These are phyloP conservation scores for Andrena cerasifolii DNA, from an alignment of 1,140 invertebrate genomes.

Conservation along the genomic window DNA sequence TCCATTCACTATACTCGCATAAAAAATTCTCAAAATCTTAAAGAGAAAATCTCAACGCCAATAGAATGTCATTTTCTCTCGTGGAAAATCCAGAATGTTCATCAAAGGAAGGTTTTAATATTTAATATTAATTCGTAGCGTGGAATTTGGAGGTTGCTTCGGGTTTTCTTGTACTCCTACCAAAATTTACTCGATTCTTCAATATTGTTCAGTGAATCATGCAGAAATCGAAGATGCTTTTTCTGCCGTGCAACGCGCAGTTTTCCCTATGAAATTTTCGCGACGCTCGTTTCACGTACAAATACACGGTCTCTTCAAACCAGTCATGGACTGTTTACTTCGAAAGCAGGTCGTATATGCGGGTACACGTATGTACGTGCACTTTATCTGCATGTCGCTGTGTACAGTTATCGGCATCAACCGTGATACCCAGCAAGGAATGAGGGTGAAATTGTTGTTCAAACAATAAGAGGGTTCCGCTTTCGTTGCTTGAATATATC, in stretches of 20 bases:
- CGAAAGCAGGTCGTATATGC: slow-evolving; percentile 35
- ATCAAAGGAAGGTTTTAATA: too few relatives aligned
- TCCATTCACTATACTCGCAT: too few relatives aligned
- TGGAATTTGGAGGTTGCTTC: too few relatives aligned
- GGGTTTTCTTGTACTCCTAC: too few relatives aligned
- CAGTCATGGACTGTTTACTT: slow-evolving; percentile 29
- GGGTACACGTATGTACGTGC: slow-evolving; percentile 4
- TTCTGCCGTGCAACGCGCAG: background rate
- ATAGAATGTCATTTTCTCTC: too few relatives aligned
- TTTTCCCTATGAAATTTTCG: background rate
- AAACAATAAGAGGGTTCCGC: background rate
- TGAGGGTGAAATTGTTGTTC: slow-evolving; percentile 27
- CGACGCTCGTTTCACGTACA: background rate
- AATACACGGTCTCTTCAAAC: slow-evolving; percentile 1
- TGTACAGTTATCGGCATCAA: slow-evolving; percentile 24
- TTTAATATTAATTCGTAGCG: too few relatives aligned
- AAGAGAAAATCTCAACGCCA: too few relatives aligned
- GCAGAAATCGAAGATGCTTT: background rate
- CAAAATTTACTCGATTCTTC: too few relatives aligned
- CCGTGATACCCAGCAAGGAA: background rate
- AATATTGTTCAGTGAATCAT: background rate
- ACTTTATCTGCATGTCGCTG: slow-evolving; percentile 2
- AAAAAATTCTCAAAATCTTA: too few relatives aligned
- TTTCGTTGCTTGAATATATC: background rate
- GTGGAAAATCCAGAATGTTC: too few relatives aligned